These are phyloP conservation scores for Epinotia bilunana DNA, from an alignment of 2,888 invertebrate species.

Conservation along the genomic window DNA sequence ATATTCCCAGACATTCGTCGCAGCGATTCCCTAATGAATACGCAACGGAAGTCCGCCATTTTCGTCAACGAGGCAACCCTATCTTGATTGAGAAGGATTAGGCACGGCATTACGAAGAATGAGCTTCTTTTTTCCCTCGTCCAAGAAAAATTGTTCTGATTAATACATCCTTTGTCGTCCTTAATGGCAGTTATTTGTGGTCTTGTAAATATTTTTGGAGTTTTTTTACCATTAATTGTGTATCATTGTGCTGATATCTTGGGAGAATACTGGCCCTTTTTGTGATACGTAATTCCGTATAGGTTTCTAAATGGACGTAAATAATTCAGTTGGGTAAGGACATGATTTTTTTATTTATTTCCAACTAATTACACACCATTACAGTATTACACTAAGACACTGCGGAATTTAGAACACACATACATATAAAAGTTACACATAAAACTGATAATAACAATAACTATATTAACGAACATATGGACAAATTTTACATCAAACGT, in stretches of 20 bases:
- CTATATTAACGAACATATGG: too few species aligned
- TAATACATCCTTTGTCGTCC: slow-evolving; percentile 62
- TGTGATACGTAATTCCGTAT: too few species aligned
- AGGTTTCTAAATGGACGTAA: too few species aligned
- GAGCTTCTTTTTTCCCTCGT: slow-evolving; percentile 58
- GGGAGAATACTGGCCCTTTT: neutral
- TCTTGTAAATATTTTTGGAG: slow-evolving; percentile 49
- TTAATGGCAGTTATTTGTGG: slow-evolving; percentile 52
- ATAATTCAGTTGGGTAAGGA: too few species aligned
- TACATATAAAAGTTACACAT: too few species aligned
- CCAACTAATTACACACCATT: too few species aligned
- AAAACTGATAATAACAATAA: too few species aligned
- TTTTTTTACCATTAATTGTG: slow-evolving; percentile 36
- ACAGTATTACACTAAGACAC: too few species aligned
- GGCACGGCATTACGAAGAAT: slow-evolving; percentile 64
- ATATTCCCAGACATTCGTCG: slow-evolving; percentile 70
- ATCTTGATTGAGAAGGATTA: slow-evolving; percentile 78
- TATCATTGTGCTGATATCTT: slow-evolving; percentile 33
- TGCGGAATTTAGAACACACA: too few species aligned
- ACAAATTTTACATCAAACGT: too few species aligned
- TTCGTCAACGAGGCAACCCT: slow-evolving; percentile 64
- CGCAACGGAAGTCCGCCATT: slow-evolving; percentile 59
- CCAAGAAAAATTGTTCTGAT: slow-evolving; percentile 64
- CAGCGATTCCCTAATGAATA: slow-evolving; percentile 72
- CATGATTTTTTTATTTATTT: too few species aligned